Evolutionary conservation across 37 sponge, comb jelly and placozoan genomes (phyloP), one percentile per base, ranked within the genome.

Genomic region (Petrosia ficiformis): DNA sequence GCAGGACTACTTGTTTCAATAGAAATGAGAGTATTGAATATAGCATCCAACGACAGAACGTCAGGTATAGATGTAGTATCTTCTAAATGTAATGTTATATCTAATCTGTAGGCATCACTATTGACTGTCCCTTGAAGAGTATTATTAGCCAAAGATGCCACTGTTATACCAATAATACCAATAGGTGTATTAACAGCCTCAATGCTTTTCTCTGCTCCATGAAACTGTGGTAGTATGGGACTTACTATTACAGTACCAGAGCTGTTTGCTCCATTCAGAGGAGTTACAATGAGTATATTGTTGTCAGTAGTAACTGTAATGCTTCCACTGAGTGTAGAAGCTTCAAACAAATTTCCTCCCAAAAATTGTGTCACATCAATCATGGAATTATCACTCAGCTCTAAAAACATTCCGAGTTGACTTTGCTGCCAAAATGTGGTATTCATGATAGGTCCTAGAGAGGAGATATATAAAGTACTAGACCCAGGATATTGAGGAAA

Each of bases 401-500:
- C n/a, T n/a, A 77, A 73, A 21, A 25, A 71, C 4, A 77, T 30
- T 29, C 37, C 19, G 0, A 82, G 32, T 28, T 64, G 44, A 25
- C 33, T 83, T 37, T 71, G 71, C 57, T 88, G 82, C 68, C 74
- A 78, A 21, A 65, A 39, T 28, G 59, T 67, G 24, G 82, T 82
- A 64, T 57, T 39, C 3, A 42, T 61, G 10, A 82, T 54, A 4
- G 38, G 82, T 22, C 38, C 25, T 5, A 88, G 74, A 24, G 26
- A 30, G 1, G 77, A 32, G 0, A 63, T 11, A n/a, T n/a, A n/a
- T n/a, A n/a, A n/a, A 19, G 30, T 16, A 41, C 28, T 31, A 32
- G 78, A 71, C 42, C 79, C 82, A 40, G 73, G 74, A 34, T 72
- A 82, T 2, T 61, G n/a, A 3, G 88, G 88, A 56, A 67, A 88